Conservation (phyloP, 2,888 invertebrate species). For the Hirtodrosophila alboralis region DNA sequence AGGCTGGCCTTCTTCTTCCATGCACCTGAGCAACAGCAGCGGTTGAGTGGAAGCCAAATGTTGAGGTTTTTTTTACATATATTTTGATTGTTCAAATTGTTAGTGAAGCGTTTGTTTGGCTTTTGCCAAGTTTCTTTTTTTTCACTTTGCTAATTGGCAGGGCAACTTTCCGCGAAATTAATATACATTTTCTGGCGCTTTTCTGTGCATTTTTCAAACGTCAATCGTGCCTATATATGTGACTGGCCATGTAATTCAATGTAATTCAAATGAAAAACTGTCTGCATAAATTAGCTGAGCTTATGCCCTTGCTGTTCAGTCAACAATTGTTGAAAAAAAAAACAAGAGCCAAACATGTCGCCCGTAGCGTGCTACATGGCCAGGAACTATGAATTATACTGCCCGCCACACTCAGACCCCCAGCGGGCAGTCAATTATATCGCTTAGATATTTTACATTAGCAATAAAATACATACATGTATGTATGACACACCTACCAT, state of each 20-base stretch:
- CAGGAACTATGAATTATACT: constrained; percentile 15
- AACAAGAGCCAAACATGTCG: constrained; percentile 49
- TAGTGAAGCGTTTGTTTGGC: constrained; percentile 7
- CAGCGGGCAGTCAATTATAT: constrained; percentile 68
- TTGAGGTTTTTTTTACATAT: too few species aligned
- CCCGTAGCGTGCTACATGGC: constrained; percentile 25
- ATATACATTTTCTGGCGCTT: constrained; percentile 7
- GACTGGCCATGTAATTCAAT: constrained; percentile 13
- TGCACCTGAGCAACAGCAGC: too few species aligned
- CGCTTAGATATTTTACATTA: constrained; percentile 69
- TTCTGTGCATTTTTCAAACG: constrained; percentile 1
- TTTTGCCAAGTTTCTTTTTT: constrained; percentile 54
- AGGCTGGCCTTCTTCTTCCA: too few species aligned
- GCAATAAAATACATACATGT: constrained; percentile 62
- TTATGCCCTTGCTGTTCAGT: constrained; percentile 35
- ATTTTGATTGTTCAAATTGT: constrained; percentile 1
- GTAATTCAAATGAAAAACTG: constrained; percentile 13
- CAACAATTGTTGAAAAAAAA: constrained; percentile 45
- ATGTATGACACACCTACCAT: constrained; percentile 54
- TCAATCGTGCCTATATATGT: constrained; percentile 1
- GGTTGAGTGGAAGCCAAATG: too few species aligned
- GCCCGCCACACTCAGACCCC: constrained; percentile 10
- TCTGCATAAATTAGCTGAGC: constrained; percentile 49
- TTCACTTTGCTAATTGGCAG: constrained; percentile 50
- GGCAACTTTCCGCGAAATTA: neutral